Evolutionary conservation across 2,888 invertebrate species (phyloP).

Genomic region (Thyatira batis): DNA sequence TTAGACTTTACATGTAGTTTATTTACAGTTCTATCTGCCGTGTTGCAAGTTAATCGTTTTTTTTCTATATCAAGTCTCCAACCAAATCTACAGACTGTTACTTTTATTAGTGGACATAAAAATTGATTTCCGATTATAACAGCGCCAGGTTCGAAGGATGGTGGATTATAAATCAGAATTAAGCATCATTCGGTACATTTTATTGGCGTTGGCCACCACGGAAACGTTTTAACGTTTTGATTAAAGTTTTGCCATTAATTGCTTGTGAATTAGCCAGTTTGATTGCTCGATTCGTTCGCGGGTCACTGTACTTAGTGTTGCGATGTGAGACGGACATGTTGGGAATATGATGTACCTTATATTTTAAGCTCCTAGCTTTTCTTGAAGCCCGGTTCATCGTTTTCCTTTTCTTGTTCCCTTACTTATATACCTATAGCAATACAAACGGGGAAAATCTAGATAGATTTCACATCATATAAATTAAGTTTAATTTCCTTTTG

Average conservation of each 20-base stretch:
- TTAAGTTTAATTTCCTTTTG: too few relatives aligned
- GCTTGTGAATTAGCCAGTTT: conserved; percentile 12
- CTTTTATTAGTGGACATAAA: conserved; percentile 5
- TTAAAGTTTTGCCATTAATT: conserved; percentile 28
- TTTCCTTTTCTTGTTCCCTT: too few relatives aligned
- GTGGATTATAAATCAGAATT: conserved; percentile 24
- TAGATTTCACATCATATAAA: too few relatives aligned
- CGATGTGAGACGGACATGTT: conserved; percentile 7
- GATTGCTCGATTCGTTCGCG: conserved; percentile 1
- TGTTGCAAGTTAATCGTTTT: too few relatives aligned
- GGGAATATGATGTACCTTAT: not conserved
- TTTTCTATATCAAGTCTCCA: not conserved
- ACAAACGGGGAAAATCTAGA: too few relatives aligned
- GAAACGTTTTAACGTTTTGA: conserved; percentile 17
- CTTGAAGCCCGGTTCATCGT: too few relatives aligned
- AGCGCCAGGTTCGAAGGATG: conserved; percentile 17
- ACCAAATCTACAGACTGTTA: not conserved
- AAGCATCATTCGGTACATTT: conserved; percentile 16
- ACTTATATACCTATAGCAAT: too few relatives aligned
- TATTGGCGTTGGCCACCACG: conserved; percentile 11
- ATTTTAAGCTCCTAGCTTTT: not conserved
- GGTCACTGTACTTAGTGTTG: conserved; percentile 2
- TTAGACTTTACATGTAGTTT: too few relatives aligned
- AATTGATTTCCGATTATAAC: conserved; percentile 17
- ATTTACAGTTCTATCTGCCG: too few relatives aligned